Conservation (phyloP, 1,140 invertebrate genomes). For the Drosophila ohnishii region DNA sequence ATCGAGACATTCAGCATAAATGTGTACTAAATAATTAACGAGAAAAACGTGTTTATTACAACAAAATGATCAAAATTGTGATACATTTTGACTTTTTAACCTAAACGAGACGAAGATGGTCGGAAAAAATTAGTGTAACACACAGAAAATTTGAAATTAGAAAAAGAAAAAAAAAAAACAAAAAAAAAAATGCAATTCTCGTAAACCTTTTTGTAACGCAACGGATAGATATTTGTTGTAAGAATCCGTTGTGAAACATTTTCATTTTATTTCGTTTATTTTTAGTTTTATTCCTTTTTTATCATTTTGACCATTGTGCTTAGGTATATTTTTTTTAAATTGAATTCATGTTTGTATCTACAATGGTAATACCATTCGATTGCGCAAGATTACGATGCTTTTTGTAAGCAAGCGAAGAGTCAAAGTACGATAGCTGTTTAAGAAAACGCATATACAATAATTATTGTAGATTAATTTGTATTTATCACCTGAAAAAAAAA, state of each 20-base stretch:
- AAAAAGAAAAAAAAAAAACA: not conserved
- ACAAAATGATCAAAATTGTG: constrained; percentile 75
- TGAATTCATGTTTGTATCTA: constrained; percentile 39
- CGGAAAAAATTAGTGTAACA: constrained; percentile 42
- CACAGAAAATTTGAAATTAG: constrained; percentile 29
- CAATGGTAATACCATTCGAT: constrained; percentile 17
- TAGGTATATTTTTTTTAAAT: constrained; percentile 27
- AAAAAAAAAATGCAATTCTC: constrained; percentile 23
- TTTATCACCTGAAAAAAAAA: constrained; percentile 31
- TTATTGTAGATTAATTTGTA: constrained; percentile 60
- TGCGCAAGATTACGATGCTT: constrained; percentile 15
- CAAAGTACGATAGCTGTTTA: constrained; percentile 58
- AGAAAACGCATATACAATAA: constrained; percentile 58
- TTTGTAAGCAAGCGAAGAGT: constrained; percentile 37
- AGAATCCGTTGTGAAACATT: constrained; percentile 38
- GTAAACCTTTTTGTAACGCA: constrained; percentile 28
- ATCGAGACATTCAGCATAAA: constrained; percentile 55
- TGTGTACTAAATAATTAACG: constrained; percentile 47
- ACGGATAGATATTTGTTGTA: constrained; percentile 71
- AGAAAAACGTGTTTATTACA: constrained; percentile 42
- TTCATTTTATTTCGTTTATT: constrained; percentile 47
- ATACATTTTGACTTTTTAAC: constrained; percentile 73
- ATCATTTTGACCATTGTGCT: constrained; percentile 27
- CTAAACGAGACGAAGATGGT: constrained; percentile 44
- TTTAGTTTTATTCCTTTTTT: constrained; percentile 30